Evolutionary conservation across 2,888 invertebrate species (phyloP), one percentile per base, ranked within the genome.

Genomic region (Thumatha senex): DNA sequence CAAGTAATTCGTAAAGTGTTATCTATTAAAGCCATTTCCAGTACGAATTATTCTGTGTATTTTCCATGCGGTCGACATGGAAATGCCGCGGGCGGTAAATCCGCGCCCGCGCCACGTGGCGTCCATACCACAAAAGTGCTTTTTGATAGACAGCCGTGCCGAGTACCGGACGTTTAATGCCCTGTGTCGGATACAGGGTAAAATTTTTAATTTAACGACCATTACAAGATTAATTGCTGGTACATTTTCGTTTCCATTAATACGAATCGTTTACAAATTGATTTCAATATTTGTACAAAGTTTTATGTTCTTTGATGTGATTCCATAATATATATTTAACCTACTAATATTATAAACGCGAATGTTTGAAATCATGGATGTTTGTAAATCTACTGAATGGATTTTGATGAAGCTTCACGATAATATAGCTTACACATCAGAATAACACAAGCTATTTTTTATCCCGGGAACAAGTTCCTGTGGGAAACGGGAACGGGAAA

Each of bases 101-200:
- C 86, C 76, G 69, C 74, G 72, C 78, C 34, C 61, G 67, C 72
- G 67, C 70, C 79, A 76, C 84, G 84, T 78, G 84, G 82, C 77
- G 76, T 72, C 68, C 73, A 62, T 54, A 77, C 87, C 87, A 68
- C 87, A 86, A 77, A 83, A 86, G 80, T 85, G 83, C 83, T 80
- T 81, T 86, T 84, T 86, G 86, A 87, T 86, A 84, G 86, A 86
- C 86, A 86, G 82, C 74, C 76, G 79, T 57, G 80, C 76, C 67
- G 67, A 65, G 70, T 66, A 66, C 72, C 73, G 71, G 72, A 71
- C 76, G 76, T 72, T 81, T 77, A 77, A 82, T 76, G 77, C 66
- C 72, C 71, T 77, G 72, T 74, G 73, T 77, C 76, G 74, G 76
- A 75, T 74, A 73, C 82, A 81, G 74, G 67, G 67, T 70, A 69